phyloP scores from a whole-genome alignment of 2,113 vertebrate species.

The Felis chaus region DNA sequence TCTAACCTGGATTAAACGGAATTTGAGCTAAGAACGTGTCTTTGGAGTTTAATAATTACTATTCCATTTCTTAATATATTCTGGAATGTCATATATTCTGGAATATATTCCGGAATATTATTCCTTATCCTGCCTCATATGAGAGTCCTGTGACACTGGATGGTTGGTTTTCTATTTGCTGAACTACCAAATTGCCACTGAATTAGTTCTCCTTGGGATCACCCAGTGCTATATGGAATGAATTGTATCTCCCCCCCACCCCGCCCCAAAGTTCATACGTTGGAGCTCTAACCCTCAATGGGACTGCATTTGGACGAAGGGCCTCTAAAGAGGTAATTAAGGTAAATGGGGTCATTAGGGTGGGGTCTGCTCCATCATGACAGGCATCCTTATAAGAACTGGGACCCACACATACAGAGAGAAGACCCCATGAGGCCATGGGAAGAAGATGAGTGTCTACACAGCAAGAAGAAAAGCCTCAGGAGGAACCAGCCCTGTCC shows the following conservation, averaged over 20 bases:
- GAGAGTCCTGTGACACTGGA: background rate
- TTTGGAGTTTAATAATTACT: background rate
- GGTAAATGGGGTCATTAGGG: background rate
- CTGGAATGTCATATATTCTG: background rate
- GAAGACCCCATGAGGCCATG: background rate
- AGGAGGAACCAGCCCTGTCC: background rate
- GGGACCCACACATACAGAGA: background rate
- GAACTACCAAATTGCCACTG: background rate
- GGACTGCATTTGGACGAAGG: background rate
- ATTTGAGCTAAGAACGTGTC: background rate
- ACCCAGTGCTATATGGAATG: no score
- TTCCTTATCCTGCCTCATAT: background rate
- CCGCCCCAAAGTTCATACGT: background rate
- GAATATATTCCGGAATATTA: background rate
- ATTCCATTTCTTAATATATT: background rate
- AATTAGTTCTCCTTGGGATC: background rate
- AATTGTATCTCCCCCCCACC: background rate
- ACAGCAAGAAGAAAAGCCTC: background rate
- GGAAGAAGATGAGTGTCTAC: background rate
- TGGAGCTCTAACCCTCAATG: background rate
- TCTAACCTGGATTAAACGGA: background rate
- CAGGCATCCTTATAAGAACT: fast-evolving
- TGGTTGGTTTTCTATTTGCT: background rate
- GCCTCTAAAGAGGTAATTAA: background rate
- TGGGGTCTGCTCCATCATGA: background rate